Evolutionary conservation across 92 coral and sea anemone genomes (phyloP), one percentile per base, ranked within the genome.

Genomic region (Porites lobata): DNA sequence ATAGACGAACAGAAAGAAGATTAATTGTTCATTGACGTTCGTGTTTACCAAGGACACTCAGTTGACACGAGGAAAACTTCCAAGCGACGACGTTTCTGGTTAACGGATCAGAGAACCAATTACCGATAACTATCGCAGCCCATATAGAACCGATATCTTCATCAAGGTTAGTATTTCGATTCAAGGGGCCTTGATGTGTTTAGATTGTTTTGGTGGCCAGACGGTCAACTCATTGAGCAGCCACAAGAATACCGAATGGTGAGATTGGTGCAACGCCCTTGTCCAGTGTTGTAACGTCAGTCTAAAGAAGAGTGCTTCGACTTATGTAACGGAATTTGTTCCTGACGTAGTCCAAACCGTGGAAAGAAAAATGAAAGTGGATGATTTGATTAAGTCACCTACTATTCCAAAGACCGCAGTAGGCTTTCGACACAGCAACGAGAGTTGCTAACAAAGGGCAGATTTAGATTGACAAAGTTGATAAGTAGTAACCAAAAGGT

Each of bases 391-490:
- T 18, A 63, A 63, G 68, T 9, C 68, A 8, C 26, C 19, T 17
- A 18, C 17, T 6, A 14, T 26, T 63, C 7, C 68, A 18, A 32
- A 65, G 9, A 20, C 7, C 7, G 12, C 0, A 18, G 21, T 65
- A 65, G 43, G 63, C 18, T 92, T 50, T 88, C 89, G 1, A 51
- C 70, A 9, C 85, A 92, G 50, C 73, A 84, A 13, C 38, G 88
- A 72, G 95, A 85, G 57, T 69, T 84, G 72, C 85, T 88, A 53
- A 19, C 17, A 63, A 87, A 47, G 56, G 89, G 89, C 11, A 91
- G 91, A 3, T 91, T 91, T 69, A 63, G 90, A 61, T 76, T 90
- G 20, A 79, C 90, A 18, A 90, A 90, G 78, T 91, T 89, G 94
- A 54, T 75, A 11, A 86, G 91, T 57, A 90, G 86, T 47, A 72